phyloP scores from a whole-genome alignment of 2,888 invertebrate genomes.

The Troides oblongomaculatus region DNA sequence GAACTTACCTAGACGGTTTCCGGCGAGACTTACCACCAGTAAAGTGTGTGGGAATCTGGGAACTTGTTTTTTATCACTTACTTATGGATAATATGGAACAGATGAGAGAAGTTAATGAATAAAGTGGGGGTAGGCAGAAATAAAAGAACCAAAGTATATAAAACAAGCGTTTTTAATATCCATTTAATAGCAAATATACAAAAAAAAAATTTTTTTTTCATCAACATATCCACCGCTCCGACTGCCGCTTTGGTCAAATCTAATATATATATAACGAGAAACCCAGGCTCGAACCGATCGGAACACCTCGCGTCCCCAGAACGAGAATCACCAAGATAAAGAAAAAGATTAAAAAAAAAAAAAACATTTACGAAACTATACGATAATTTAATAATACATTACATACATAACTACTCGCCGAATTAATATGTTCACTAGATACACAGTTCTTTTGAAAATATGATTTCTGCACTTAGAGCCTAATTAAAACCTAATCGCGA shows the following conservation, averaged over 20 bases:
- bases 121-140: constrained; percentile 32
- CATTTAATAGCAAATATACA: constrained; percentile 59
- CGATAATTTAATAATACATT: constrained; percentile 10
- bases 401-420: constrained; percentile 23
- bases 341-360: constrained; percentile 22
- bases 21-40: too few relatives aligned
- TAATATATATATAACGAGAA: constrained; percentile 11
- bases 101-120: too few relatives aligned
- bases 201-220: constrained; percentile 35
- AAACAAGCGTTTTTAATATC: constrained; percentile 63
- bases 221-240: constrained; percentile 40
- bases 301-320: constrained; percentile 6
- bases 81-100: too few relatives aligned
- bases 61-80: too few relatives aligned
- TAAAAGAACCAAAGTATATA: constrained; percentile 40
- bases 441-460: constrained; percentile 19
- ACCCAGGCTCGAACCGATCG: constrained; percentile 20
- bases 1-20: too few relatives aligned
- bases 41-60: too few relatives aligned
- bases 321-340: neutral
- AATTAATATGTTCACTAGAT: constrained; percentile 17
- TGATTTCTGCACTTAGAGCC: constrained; percentile 2
- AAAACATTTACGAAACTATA: constrained; percentile 25
- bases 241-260: constrained; percentile 50
- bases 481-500: neutral